Conservation (phyloP, 2,797 vertebrate species). For the Gallinago solitaria region DNA sequence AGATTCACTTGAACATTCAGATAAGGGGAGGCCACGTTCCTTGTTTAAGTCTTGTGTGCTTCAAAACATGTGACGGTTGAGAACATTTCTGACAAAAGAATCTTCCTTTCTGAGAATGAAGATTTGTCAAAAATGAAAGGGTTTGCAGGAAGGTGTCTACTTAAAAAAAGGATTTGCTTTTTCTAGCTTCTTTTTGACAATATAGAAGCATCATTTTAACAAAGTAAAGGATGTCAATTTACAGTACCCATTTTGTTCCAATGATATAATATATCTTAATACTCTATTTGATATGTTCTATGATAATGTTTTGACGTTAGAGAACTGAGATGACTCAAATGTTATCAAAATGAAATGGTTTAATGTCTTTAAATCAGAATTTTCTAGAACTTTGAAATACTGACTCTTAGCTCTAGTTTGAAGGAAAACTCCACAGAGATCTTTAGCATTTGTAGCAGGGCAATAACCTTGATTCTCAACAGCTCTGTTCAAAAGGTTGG, state of each 20-base stretch:
- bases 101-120: constrained; percentile 8
- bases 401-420: not conserved
- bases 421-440: not conserved
- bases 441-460: not conserved
- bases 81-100: constrained; percentile 45
- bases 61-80: constrained; percentile 9
- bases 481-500: not conserved
- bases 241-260: not conserved
- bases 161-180: not conserved
- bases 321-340: constrained; percentile 59
- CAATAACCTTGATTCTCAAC: not conserved
- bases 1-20: not conserved
- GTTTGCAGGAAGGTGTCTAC: constrained; percentile 16
- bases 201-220: constrained; percentile 23
- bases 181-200: constrained; percentile 18
- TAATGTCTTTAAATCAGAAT: constrained; percentile 12
- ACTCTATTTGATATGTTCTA: constrained; percentile 19
- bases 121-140: constrained; percentile 53
- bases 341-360: constrained; percentile 15
- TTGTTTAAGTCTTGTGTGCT: not conserved
- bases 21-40: not conserved
- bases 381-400: constrained; percentile 10
- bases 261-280: constrained; percentile 23
- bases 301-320: constrained; percentile 58
- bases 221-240: constrained; percentile 35